Percentiles rank a stretch among this genome's conserved stretches.
Evolutionary conservation across 1,140 invertebrate species (phyloP).

Genomic region (Ceratosolen fusciceps): DNA sequence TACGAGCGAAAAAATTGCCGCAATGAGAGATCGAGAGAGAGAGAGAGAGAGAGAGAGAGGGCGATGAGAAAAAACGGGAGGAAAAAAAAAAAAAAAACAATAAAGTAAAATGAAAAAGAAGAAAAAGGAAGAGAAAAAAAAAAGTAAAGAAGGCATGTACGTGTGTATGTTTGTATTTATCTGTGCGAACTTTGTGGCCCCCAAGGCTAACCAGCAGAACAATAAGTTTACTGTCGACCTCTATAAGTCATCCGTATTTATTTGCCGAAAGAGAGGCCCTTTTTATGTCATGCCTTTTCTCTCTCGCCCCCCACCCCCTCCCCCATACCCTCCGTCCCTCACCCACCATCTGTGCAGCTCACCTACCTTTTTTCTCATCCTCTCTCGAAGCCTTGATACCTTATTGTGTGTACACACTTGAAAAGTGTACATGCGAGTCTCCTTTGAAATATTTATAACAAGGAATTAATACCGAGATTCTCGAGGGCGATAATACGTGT

Average conservation of each 20-base stretch:
- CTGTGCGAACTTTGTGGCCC: constrained; percentile 38
- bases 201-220: constrained; percentile 48
- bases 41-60: not conserved
- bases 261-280: constrained; percentile 47
- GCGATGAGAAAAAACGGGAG: not conserved
- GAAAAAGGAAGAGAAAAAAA: not conserved
- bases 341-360: not conserved
- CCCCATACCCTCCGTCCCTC: not conserved
- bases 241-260: constrained; percentile 51
- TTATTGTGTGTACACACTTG: constrained; percentile 26
- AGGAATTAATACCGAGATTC: constrained; percentile 43
- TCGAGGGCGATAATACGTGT: constrained; percentile 24
- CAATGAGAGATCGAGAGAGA: constrained; percentile 26
- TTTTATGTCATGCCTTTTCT: constrained; percentile 26
- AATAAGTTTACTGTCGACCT: constrained; percentile 51
- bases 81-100: not conserved
- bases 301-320: not conserved
- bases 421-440: not conserved
- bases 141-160: constrained; percentile 7
- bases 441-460: constrained; percentile 42
- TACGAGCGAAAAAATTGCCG: constrained; percentile 33
- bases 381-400: constrained; percentile 15
- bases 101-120: not conserved
- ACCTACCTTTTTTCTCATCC: not conserved
- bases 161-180: constrained; percentile 22